Evolutionary conservation across 2,888 invertebrate species (phyloP), one percentile per base, ranked within the genome.

Genomic region (Ethmia dodecea): DNA sequence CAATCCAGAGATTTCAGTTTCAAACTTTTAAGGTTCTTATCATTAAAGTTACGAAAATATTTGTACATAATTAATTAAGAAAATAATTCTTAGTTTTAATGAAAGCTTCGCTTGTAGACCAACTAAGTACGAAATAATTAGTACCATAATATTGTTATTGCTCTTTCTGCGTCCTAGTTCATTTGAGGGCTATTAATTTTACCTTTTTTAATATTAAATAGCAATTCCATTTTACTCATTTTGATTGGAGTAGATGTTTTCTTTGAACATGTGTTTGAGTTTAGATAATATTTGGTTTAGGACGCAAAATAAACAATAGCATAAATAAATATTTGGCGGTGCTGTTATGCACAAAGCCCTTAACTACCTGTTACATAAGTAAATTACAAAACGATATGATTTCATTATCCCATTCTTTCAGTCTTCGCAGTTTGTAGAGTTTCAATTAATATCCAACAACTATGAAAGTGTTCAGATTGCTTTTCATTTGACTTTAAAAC

Each of bases 321-420:
- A 53, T 40, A 52, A 63, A 62, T 58, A 57, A 60, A 60, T 55
- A 43, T 64, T 64, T 62, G 61, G 66, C 66, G 63, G 58, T 66
- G 66, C 64, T 50, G 55, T 47, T 60, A 61, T 66, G 70, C 74
- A 71, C 68, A 60, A 72, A 76, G 75, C 72, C 71, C 79, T 73
- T 79, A 77, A 63, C 52, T 72, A 74, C 60, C 61, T 68, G 68
- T 74, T 77, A 78, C 69, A 69, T 64, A 76, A 78, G 56, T 76
- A 78, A 77, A 74, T 71, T 81, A 84, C 76, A 83, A 81, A 86
- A 84, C 77, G 80, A 86, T 84, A 84, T 84, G 83, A 81, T 76
- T 78, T 78, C 68, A 71, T 71, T 76, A 73, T 75, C 77, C 74
- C 75, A 66, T 74, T 80, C 80, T 61, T 74, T 86, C 84, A 86